Base-by-base conservation (phyloP, 2,888 invertebrate genomes). In the Cremastinae sp. region DNA sequence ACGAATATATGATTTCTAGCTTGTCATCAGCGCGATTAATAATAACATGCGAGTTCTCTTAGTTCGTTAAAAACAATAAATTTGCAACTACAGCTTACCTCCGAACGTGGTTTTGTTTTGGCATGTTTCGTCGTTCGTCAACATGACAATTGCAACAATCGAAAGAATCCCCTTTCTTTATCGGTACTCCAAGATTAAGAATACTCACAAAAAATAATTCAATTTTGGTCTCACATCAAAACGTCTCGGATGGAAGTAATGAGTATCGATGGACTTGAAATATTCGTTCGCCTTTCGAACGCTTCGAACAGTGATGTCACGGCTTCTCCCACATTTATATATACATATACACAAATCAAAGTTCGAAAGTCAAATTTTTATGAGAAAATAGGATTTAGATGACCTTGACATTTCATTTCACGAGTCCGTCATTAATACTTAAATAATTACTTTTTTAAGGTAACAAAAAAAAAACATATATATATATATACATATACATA, bases 151-250 rank as follows among this genome's bases (percentile, higher is more conserved):
- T 10, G 43, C 54, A 22, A 14, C 7, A 16, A 53, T 56, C n/a
- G n/a, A n/a, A 34, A 56, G 34, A n/a, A 49, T 66, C 45, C 45
- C 54, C 5, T 56, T 36, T 56, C n/a, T 45, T 8, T 18, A 16
- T 34, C n/a, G 10, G 14, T 36, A 16, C 49, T 20, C 45, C 22
- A 22, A 38, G 36, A 34, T 34, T 45, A 66, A 34, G 66, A 28
- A 56, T 66, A 16, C 45, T 34, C n/a, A 54, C 43, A 8, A 54
- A 43, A 66, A 56, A 47, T 54, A 18, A 18, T 34, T 36, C 10
- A 16, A 56, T 66, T 66, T 49, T 22, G 53, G 8, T 41, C 18
- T 34, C 18, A 14, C 16, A 61, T 61, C 7, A 20, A 20, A 36
- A 18, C n/a, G 2, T 54, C 34, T 12, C 18, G 49, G 28, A 36